Evolutionary conservation across 2,888 invertebrate species (phyloP).

Genomic region (Latheticus oryzae): DNA sequence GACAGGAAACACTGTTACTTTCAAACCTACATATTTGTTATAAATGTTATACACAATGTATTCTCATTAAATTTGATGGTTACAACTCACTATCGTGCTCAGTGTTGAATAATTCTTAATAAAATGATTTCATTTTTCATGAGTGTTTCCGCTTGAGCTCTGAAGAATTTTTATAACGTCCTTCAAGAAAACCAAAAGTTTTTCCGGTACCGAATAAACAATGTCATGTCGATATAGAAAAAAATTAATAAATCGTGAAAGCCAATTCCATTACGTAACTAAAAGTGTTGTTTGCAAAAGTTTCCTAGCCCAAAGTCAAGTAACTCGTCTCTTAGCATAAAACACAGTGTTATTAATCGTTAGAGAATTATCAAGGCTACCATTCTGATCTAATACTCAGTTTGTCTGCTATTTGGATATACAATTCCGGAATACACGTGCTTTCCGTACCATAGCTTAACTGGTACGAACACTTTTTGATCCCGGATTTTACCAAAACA

Average conservation of each 20-base stretch:
- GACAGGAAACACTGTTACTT: too few relatives aligned
- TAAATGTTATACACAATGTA: too few relatives aligned
- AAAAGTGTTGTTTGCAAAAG: conserved; percentile 17
- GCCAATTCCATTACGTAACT: conserved; percentile 21
- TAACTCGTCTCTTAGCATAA: conserved; percentile 12
- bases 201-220: too few relatives aligned
- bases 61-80: too few relatives aligned
- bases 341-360: too few relatives aligned
- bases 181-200: background rate
- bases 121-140: too few relatives aligned
- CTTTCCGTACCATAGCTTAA: conserved; percentile 33
- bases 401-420: conserved; percentile 19
- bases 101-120: too few relatives aligned
- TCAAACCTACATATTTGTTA: too few relatives aligned
- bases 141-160: too few relatives aligned
- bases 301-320: conserved; percentile 31
- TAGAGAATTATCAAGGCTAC: conserved; percentile 33
- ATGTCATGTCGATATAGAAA: too few relatives aligned
- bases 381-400: conserved; percentile 20
- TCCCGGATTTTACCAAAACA: conserved; percentile 21
- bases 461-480: conserved; percentile 31
- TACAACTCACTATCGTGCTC: too few relatives aligned
- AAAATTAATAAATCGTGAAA: conserved; percentile 25
- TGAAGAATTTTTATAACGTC: background rate
- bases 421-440: conserved; percentile 34